phyloP scores from a whole-genome alignment of 2,888 invertebrate genomes.

The Pseudococcus viburni region DNA sequence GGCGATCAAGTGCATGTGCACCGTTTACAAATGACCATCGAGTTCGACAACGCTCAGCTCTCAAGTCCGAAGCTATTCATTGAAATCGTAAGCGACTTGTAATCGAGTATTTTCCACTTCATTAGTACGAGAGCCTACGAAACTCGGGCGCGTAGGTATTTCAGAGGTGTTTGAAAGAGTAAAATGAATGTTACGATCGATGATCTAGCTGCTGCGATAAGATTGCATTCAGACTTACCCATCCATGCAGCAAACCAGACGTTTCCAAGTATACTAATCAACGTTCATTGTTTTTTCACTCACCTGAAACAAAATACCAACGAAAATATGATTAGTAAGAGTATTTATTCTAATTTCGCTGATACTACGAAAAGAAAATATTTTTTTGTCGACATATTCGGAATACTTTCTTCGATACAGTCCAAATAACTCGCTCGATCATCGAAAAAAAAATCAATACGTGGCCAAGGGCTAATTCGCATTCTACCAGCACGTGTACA shows the following conservation, averaged over 20 bases:
- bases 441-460: background rate
- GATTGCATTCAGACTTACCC: background rate
- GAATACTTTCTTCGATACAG: background rate
- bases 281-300: constrained; percentile 29
- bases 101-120: constrained; percentile 37
- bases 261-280: constrained; percentile 1
- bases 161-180: background rate
- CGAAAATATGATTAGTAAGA: background rate
- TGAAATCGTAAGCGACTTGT: background rate
- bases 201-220: constrained; percentile 11
- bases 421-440: background rate
- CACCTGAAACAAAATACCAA: constrained; percentile 34
- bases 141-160: background rate
- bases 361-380: background rate
- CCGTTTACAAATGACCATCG: constrained; percentile 39
- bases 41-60: background rate
- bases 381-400: background rate
- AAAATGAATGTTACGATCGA: constrained; percentile 31
- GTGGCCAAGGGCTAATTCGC: background rate
- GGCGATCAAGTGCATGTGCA: constrained; percentile 23
- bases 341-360: background rate
- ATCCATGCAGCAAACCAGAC: background rate
- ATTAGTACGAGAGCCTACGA: constrained; percentile 4
- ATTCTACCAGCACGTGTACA: background rate
- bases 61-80: background rate